Conservation (phyloP, 2,888 invertebrate species). For the Leistus spinibarbis region DNA sequence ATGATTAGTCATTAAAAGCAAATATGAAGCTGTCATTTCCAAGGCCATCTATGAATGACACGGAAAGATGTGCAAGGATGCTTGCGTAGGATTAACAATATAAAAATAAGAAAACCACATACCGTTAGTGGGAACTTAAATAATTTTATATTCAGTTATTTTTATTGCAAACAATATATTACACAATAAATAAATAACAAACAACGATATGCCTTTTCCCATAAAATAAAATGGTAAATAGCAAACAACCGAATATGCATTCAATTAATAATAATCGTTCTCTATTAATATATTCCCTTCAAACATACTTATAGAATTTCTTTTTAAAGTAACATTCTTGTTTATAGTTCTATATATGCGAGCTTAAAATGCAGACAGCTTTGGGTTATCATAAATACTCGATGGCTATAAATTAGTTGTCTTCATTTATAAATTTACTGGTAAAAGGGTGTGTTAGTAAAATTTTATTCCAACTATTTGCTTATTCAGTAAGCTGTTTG, state of each 20-base stretch:
- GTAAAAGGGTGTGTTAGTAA: too few relatives aligned
- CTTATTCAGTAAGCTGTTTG: too few relatives aligned
- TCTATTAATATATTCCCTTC: too few relatives aligned
- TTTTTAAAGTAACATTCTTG: too few relatives aligned
- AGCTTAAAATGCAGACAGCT: too few relatives aligned
- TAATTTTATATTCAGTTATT: neutral
- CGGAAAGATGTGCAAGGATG: neutral
- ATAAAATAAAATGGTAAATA: neutral
- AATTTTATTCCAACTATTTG: too few relatives aligned
- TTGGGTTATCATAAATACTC: too few relatives aligned
- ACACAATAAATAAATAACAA: neutral
- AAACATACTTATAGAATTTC: too few relatives aligned
- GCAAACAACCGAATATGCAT: neutral
- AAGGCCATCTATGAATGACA: neutral
- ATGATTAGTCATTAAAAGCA: neutral
- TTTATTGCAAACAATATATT: neutral
- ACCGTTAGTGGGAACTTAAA: neutral
- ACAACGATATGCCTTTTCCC: neutral
- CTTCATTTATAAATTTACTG: too few relatives aligned
- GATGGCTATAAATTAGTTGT: too few relatives aligned
- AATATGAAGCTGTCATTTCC: neutral
- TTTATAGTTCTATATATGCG: too few relatives aligned
- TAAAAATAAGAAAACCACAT: neutral
- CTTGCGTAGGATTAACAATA: conserved; percentile 3
- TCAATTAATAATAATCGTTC: neutral